Percentiles rank a stretch among this genome's conserved stretches.
Evolutionary conservation across 2,113 vertebrate genomes (phyloP).

Genomic region (Mastomys natalensis): DNA sequence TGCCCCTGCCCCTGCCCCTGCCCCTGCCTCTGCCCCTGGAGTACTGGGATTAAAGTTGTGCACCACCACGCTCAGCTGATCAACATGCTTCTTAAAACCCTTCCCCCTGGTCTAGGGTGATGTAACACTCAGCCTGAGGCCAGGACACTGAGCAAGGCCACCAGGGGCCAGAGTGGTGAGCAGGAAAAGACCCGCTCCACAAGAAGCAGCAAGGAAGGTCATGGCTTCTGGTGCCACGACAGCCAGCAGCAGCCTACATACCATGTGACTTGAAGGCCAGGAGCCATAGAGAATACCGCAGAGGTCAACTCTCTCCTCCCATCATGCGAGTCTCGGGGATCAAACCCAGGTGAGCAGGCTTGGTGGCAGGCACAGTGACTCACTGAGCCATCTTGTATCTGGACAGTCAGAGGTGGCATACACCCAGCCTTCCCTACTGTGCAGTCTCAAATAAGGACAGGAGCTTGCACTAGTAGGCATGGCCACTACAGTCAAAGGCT

Average conservation of each 20-base stretch:
- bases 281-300: too few relatives aligned
- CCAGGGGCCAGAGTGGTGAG: neutral
- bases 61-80: neutral
- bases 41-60: neutral
- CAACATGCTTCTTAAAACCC: neutral
- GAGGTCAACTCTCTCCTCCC: neutral
- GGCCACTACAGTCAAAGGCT: neutral
- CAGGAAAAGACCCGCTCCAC: neutral
- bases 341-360: neutral
- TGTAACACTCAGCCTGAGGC: neutral
- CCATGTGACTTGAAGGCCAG: neutral
- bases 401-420: fast-evolving
- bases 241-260: neutral
- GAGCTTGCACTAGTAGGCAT: too few relatives aligned
- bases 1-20: neutral
- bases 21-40: neutral
- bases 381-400: neutral
- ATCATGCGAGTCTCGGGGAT: neutral
- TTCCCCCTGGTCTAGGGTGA: fast-evolving
- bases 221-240: neutral
- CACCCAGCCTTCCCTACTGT: neutral
- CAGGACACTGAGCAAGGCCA: neutral
- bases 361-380: neutral
- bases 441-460: neutral
- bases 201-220: neutral